Evolutionary conservation across 2,888 invertebrate genomes (phyloP).

Genomic region (Rhaphigaster nebulosa): DNA sequence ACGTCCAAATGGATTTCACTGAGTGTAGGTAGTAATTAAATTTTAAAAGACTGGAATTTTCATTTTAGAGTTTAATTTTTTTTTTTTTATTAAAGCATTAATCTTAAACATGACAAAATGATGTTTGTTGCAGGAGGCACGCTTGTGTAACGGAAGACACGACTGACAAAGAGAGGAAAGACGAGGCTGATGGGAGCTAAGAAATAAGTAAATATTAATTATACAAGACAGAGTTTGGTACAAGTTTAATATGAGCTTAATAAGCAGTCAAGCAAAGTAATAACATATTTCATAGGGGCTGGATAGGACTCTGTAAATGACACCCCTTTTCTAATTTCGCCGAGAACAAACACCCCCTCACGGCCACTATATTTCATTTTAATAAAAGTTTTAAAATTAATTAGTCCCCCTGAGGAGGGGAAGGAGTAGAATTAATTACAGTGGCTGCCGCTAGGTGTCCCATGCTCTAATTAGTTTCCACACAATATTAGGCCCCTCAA

Average conservation of each 20-base stretch:
- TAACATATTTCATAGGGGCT: slow-evolving; percentile 64
- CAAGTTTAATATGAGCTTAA: slow-evolving; percentile 65
- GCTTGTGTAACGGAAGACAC: neutral
- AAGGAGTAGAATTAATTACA: slow-evolving; percentile 64
- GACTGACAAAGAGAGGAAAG: slow-evolving; percentile 41
- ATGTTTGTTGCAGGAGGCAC: neutral
- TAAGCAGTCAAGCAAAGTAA: slow-evolving; percentile 64
- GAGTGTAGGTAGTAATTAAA: too few relatives aligned
- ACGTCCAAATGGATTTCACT: too few relatives aligned
- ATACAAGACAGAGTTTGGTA: slow-evolving; percentile 62
- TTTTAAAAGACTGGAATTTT: too few relatives aligned
- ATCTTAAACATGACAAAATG: too few relatives aligned
- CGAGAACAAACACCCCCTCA: slow-evolving; percentile 62
- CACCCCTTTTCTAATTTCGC: slow-evolving; percentile 65
- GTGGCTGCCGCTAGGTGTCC: slow-evolving; percentile 62
- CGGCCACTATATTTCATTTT: slow-evolving; percentile 65
- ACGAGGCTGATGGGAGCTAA: slow-evolving; percentile 55
- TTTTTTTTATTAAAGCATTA: too few relatives aligned
- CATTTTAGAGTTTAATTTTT: too few relatives aligned
- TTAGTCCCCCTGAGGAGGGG: slow-evolving; percentile 62
- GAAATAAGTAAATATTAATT: slow-evolving; percentile 64
- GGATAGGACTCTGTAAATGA: slow-evolving; percentile 63
- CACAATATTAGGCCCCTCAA: slow-evolving; percentile 63
- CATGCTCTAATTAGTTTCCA: slow-evolving; percentile 63
- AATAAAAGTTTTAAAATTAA: slow-evolving; percentile 65